These are phyloP conservation scores for Cyclopterus lumpus DNA, from an alignment of 2,797 vertebrate genomes.

Conservation along the genomic window DNA sequence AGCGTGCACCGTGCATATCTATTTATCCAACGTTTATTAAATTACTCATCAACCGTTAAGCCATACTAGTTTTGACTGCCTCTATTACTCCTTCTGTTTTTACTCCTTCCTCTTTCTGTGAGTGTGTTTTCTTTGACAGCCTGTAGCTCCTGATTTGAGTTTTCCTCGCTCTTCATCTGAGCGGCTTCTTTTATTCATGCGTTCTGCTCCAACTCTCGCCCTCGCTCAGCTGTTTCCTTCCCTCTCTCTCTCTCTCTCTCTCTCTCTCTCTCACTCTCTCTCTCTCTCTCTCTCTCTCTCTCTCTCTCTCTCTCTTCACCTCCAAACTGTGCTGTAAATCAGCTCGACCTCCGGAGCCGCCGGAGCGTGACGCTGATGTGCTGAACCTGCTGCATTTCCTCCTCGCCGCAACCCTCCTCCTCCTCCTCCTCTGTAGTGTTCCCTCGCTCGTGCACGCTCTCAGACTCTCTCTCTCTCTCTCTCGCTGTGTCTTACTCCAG, in stretches of 20 bases:
- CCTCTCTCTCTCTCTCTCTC: too few relatives aligned
- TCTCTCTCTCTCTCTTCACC: slow-evolving; percentile 5
- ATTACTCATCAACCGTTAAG: slow-evolving; percentile 44
- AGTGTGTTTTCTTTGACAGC: slow-evolving; percentile 5
- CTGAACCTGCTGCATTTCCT: slow-evolving; percentile 69
- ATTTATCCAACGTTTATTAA: slow-evolving; percentile 31
- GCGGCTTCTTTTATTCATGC: slow-evolving; percentile 19
- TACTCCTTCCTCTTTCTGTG: neutral
- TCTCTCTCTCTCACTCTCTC: too few relatives aligned
- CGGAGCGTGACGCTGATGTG: slow-evolving; percentile 68
- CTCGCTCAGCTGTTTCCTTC: slow-evolving; percentile 40
- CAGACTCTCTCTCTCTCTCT: neutral
- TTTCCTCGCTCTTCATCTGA: too few relatives aligned
- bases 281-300: too few relatives aligned
- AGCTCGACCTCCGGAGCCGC: slow-evolving; percentile 74
- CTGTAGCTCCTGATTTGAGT: too few relatives aligned
- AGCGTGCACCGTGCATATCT: slow-evolving; percentile 34
- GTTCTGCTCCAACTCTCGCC: slow-evolving; percentile 5
- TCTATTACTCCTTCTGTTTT: slow-evolving; percentile 27
- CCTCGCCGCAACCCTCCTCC: slow-evolving; percentile 18
- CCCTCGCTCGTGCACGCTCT: slow-evolving; percentile 27
- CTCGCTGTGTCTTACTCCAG: slow-evolving; percentile 2
- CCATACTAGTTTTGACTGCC: slow-evolving; percentile 36
- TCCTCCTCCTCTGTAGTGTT: slow-evolving; percentile 2
- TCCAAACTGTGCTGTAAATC: slow-evolving; percentile 66